These are phyloP conservation scores for Sesia apiformis DNA, from an alignment of 2,888 invertebrate genomes.

Conservation along the genomic window DNA sequence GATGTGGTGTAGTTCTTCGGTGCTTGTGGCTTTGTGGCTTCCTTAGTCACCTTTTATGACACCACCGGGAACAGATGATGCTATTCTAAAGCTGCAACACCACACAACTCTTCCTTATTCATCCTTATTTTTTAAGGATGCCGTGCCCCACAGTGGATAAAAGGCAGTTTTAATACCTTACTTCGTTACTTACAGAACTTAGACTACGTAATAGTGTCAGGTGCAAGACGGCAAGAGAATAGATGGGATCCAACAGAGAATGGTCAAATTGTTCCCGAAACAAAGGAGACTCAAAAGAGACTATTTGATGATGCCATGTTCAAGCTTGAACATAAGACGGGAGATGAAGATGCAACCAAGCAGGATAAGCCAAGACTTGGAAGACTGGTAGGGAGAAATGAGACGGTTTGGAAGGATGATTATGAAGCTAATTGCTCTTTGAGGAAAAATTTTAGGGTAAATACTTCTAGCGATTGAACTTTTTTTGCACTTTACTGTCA, in stretches of 20 bases:
- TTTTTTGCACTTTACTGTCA: no score
- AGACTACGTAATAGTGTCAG: constrained; percentile 96
- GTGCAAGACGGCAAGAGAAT: constrained; percentile 96
- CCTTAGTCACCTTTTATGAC: no score
- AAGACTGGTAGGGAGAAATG: constrained; percentile 84
- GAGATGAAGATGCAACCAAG: constrained; percentile 82
- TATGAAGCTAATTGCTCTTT: constrained; percentile 92
- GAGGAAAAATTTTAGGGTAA: constrained; percentile 89
- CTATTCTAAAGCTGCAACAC: no score
- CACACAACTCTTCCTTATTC: no score
- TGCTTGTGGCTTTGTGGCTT: no score
- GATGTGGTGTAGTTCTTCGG: no score
- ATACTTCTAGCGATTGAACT: constrained; percentile 15
- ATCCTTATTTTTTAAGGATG: no score
- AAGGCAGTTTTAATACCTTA: no score
- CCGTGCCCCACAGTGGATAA: no score
- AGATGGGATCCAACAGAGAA: constrained; percentile 98
- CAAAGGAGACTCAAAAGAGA: constrained; percentile 90
- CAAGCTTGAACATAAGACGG: constrained; percentile 92
- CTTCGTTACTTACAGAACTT: constrained; percentile 81
- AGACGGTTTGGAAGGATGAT: constrained; percentile 91
- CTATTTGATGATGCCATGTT: constrained; percentile 98
- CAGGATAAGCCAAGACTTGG: constrained; percentile 82
- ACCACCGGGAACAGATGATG: no score
- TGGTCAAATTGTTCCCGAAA: constrained; percentile 93